Evolutionary conservation across 2,797 vertebrate species (phyloP).

Genomic region (Amazona ochrocephala): DNA sequence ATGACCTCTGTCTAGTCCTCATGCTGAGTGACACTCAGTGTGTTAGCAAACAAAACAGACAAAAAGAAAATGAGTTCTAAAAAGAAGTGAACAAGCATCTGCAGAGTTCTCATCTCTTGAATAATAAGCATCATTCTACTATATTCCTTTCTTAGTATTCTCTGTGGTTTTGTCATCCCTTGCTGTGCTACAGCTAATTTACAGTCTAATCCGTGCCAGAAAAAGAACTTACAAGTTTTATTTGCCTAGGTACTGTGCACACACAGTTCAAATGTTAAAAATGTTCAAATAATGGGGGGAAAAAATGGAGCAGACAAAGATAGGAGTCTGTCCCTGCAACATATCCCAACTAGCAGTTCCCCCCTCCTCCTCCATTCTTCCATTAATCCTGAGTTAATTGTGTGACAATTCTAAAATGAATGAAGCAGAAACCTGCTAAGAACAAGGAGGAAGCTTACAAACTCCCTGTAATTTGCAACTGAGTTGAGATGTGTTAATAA

Average conservation of each 20-base stretch:
- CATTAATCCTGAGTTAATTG: background rate
- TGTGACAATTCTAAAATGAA: background rate
- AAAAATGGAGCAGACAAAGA: background rate
- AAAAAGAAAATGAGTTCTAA: constrained; percentile 22
- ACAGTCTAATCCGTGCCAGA: background rate
- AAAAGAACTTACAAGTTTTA: background rate
- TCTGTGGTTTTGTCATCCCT: constrained; percentile 28
- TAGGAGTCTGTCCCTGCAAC: background rate
- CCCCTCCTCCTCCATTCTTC: background rate
- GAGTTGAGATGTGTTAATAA: constrained; percentile 16
- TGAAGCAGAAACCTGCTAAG: background rate
- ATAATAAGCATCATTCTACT: constrained; percentile 44
- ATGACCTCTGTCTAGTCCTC: background rate
- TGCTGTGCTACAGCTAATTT: constrained; percentile 38
- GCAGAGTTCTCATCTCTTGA: constrained; percentile 50
- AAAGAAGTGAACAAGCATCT: constrained; percentile 25
- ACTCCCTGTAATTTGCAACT: background rate
- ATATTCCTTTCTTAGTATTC: constrained; percentile 29
- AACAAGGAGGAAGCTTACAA: background rate
- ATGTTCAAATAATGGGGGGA: background rate
- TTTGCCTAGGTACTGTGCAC: background rate
- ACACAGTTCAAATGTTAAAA: background rate
- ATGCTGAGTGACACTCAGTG: background rate
- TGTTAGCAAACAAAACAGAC: constrained; percentile 9
- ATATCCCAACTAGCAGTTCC: background rate